Percentiles rank a stretch among this genome's conserved stretches.
These are phyloP conservation scores for Halichondria panicea DNA, from an alignment of 37 sponge, comb jelly and placozoan species.

Conservation along the genomic window DNA sequence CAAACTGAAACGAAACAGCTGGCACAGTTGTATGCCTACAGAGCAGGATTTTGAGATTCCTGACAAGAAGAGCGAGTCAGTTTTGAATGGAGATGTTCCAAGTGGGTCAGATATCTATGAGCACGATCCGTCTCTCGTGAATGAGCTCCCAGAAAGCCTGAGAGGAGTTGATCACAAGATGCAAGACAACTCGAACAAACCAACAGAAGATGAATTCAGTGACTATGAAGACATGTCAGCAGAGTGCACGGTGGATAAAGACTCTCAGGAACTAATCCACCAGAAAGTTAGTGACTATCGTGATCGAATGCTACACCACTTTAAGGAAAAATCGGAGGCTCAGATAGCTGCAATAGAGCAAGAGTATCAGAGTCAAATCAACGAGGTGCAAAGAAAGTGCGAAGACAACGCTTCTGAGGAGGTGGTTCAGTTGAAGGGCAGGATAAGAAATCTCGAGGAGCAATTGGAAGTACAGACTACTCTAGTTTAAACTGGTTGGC, in stretches of 20 bases:
- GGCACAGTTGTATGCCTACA: slow-evolving; percentile 36
- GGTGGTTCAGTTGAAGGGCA: slow-evolving; percentile 1
- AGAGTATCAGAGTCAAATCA: slow-evolving; percentile 41
- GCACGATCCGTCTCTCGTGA: neutral
- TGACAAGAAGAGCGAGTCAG: slow-evolving; percentile 18
- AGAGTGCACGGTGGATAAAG: neutral
- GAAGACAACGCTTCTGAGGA: slow-evolving; percentile 8
- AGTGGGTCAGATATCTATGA: neutral
- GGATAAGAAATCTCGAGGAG: slow-evolving; percentile 38
- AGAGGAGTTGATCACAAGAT: neutral
- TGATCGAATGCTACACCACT: slow-evolving; percentile 18
- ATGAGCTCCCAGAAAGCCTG: slow-evolving; percentile 7
- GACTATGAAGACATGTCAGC: neutral
- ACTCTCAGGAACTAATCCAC: slow-evolving; percentile 13
- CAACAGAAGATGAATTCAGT: neutral
- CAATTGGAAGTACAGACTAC: slow-evolving; percentile 31
- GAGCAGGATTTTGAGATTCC: slow-evolving; percentile 2
- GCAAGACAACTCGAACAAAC: neutral
- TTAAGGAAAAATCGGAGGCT: slow-evolving; percentile 42
- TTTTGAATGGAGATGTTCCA: neutral
- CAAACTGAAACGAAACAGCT: slow-evolving; percentile 30
- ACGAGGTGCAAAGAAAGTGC: slow-evolving; percentile 33
- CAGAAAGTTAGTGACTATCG: slow-evolving; percentile 23
- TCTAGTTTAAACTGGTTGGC: too few species aligned
- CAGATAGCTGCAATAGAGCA: slow-evolving; percentile 35